A percentile compares a stretch with the other conserved stretches of the same genome.
Conservation (phyloP, 2,797 vertebrate genomes). For the Pangasius djambal region DNA sequence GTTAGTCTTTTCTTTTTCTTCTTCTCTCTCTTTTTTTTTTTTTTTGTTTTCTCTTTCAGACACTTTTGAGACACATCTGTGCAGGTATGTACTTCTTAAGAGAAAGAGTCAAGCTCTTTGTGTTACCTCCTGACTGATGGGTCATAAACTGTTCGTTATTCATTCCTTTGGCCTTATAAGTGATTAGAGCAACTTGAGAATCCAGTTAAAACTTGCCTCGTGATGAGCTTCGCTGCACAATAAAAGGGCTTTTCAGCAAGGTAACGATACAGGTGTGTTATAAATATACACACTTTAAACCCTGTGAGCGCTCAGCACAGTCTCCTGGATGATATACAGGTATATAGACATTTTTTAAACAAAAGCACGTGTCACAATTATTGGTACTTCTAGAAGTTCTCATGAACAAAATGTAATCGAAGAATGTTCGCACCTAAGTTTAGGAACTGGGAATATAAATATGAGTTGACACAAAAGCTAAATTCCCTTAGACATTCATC, state of each 20-base stretch:
- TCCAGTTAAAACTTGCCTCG: constrained; percentile 69
- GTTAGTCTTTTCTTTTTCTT: background rate
- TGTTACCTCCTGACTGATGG: constrained; percentile 18
- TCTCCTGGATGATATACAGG: background rate
- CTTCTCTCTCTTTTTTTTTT: background rate
- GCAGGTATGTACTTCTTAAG: background rate
- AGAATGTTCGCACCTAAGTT: background rate
- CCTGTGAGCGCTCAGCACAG: background rate
- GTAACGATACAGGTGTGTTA: background rate
- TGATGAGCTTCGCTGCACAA: constrained; percentile 33
- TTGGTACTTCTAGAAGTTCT: background rate
- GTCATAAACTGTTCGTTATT: constrained; percentile 44
- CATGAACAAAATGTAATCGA: background rate
- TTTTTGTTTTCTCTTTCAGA: background rate
- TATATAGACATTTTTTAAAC: background rate
- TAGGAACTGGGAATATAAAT: background rate
- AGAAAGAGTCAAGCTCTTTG: constrained; percentile 12
- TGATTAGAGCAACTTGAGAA: constrained; percentile 39
- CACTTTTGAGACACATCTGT: background rate
- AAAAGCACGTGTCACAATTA: background rate
- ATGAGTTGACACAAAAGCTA: background rate
- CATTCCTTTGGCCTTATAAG: constrained; percentile 61
- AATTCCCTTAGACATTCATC: background rate
- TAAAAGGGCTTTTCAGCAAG: background rate
- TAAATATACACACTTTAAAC: background rate